phyloP scores from a whole-genome alignment of 2,888 invertebrate species.

The Hydroisotoma schaefferi region DNA sequence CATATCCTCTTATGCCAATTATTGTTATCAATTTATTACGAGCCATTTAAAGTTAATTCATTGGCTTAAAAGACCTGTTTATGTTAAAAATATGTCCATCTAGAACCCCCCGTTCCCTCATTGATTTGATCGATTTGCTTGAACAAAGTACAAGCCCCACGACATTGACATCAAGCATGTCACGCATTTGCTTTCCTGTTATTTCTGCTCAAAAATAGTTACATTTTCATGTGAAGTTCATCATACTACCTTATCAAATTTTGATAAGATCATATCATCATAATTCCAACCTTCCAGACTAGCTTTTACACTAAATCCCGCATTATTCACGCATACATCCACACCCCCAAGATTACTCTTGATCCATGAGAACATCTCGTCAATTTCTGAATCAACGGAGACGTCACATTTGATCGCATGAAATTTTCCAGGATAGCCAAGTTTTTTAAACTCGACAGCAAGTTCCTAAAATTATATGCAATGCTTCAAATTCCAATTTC shows the following conservation, averaged over 20 bases:
- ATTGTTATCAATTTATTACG: too few relatives aligned
- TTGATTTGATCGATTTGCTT: conserved; percentile 27
- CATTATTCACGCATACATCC: conserved; percentile 42
- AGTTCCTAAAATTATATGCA: conserved; percentile 14
- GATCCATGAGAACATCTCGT: conserved; percentile 40
- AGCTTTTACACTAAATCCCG: conserved; percentile 27
- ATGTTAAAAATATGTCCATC: conserved; percentile 40
- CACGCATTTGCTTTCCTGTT: conserved; percentile 31
- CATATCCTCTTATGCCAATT: not conserved
- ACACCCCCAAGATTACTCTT: conserved; percentile 35
- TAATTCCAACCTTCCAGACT: conserved; percentile 28
- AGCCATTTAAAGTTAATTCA: too few relatives aligned
- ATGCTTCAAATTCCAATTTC: too few relatives aligned
- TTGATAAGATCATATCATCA: not conserved
- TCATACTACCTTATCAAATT: too few relatives aligned
- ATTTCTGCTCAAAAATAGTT: conserved; percentile 19
- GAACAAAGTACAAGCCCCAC: conserved; percentile 31
- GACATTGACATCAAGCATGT: conserved; percentile 32
- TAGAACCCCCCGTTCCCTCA: conserved; percentile 29
- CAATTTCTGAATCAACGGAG: conserved; percentile 26
- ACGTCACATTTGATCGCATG: conserved; percentile 37
- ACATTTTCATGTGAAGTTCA: not conserved
- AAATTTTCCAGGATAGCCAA: conserved; percentile 34
- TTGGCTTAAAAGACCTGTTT: conserved; percentile 17
- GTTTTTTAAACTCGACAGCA: conserved; percentile 21